Evolutionary conservation across 1,140 invertebrate genomes (phyloP).

Genomic region (Stegodyphus dumicola): DNA sequence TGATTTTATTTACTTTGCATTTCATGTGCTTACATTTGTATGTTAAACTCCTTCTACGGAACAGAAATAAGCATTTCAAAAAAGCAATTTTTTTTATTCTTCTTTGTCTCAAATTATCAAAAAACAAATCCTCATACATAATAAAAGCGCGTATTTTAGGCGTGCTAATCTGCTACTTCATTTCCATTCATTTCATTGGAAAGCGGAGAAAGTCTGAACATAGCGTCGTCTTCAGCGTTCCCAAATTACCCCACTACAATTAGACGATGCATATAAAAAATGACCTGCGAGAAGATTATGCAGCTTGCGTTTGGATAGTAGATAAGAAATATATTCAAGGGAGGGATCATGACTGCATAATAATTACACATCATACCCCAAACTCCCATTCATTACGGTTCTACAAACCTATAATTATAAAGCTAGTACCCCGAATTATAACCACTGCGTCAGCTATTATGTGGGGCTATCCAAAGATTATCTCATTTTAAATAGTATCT

Average conservation of each 20-base stretch:
- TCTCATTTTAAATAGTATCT: constrained; percentile 23
- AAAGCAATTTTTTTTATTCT: no score
- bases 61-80: no score
- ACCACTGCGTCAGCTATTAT: constrained; percentile 2
- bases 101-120: no score
- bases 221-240: not conserved
- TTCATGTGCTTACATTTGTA: no score
- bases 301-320: constrained; percentile 1
- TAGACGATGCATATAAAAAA: constrained; percentile 4
- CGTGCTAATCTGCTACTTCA: no score
- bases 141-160: no score
- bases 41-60: no score
- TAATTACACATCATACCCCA: constrained; percentile 27
- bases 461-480: constrained; percentile 11
- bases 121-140: no score
- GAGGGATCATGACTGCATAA: constrained; percentile 27
- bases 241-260: constrained; percentile 1
- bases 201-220: no score
- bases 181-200: no score
- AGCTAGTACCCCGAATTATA: not conserved
- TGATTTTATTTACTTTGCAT: no score
- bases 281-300: constrained; percentile 13
- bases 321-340: constrained; percentile 25
- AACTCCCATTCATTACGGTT: constrained; percentile 38
- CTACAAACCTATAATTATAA: constrained; percentile 34